Conservation (phyloP, 2,113 vertebrate genomes). For the Psephotus haematonotus region DNA sequence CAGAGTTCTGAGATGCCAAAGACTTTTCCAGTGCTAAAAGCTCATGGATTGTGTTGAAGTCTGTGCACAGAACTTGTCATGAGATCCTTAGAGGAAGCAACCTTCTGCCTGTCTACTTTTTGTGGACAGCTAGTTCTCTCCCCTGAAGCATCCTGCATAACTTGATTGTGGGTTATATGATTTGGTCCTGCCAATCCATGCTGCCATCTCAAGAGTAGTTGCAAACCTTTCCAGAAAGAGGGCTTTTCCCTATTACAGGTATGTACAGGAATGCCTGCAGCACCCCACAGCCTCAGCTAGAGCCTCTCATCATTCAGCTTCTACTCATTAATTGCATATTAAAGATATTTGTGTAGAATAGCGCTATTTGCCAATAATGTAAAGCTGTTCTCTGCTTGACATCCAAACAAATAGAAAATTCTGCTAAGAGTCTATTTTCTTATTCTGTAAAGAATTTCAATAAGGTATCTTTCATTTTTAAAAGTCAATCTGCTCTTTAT, state of each 20-base stretch:
- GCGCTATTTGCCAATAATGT: background rate
- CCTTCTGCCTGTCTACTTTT: background rate
- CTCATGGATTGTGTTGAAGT: background rate
- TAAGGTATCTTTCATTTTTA: background rate
- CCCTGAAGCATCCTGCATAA: background rate
- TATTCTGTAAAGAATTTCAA: background rate
- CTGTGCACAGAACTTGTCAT: background rate
- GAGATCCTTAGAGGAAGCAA: background rate
- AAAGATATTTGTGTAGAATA: background rate
- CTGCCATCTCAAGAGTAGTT: background rate
- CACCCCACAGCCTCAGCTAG: background rate
- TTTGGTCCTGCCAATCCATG: background rate
- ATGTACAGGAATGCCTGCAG: background rate
- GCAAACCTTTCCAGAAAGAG: background rate
- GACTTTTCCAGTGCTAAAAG: background rate
- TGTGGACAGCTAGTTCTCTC: background rate
- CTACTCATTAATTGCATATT: background rate
- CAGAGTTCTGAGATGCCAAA: background rate
- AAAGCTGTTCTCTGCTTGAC: background rate
- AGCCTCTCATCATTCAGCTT: background rate
- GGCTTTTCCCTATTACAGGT: background rate
- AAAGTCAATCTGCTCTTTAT: background rate
- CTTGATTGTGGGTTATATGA: accelerated
- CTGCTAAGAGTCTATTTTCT: background rate
- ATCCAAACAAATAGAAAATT: background rate